A percentile compares a stretch with the other conserved stretches of the same genome.
Evolutionary conservation across 2,888 invertebrate species (phyloP).

Genomic region (Lampropteryx suffumata): DNA sequence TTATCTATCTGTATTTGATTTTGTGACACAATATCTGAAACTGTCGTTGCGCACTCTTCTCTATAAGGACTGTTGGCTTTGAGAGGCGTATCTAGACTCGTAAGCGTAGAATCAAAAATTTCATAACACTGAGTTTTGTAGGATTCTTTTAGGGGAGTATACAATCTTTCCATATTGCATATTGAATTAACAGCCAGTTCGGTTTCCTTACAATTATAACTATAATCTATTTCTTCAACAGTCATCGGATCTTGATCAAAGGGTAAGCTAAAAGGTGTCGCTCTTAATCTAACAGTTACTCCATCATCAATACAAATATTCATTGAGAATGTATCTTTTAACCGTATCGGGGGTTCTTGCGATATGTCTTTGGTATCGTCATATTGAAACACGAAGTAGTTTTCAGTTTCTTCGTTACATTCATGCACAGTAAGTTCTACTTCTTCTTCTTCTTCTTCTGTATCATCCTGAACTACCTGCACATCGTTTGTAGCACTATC

Average conservation of each 20-base stretch:
- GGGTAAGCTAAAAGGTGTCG: conserved; percentile 52
- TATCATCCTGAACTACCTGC: conserved; percentile 45
- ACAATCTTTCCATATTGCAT: conserved; percentile 57
- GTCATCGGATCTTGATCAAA: conserved; percentile 50
- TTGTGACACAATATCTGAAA: conserved; percentile 61
- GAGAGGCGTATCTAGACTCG: conserved; percentile 73
- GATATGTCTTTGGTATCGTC: conserved; percentile 47
- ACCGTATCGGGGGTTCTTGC: conserved; percentile 42
- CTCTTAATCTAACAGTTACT: conserved; percentile 60
- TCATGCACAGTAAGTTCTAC: conserved; percentile 61
- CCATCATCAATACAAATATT: conserved; percentile 72
- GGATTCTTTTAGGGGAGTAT: conserved; percentile 68
- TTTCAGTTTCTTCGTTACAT: conserved; percentile 59
- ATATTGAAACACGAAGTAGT: conserved; percentile 52
- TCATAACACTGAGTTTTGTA: conserved; percentile 60
- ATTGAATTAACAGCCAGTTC: conserved; percentile 67
- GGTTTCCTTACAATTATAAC: conserved; percentile 57
- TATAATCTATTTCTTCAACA: conserved; percentile 40
- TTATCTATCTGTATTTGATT: conserved; percentile 51
- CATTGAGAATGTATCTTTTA: conserved; percentile 72
- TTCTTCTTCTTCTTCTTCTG: conserved; percentile 61
- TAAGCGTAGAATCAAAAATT: conserved; percentile 74
- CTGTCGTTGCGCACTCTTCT: conserved; percentile 42
- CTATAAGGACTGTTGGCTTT: conserved; percentile 52
- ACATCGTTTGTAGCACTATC: conserved; percentile 42